phyloP scores from a whole-genome alignment of 2,888 invertebrate genomes.

The Omphaloscelis lunosa region DNA sequence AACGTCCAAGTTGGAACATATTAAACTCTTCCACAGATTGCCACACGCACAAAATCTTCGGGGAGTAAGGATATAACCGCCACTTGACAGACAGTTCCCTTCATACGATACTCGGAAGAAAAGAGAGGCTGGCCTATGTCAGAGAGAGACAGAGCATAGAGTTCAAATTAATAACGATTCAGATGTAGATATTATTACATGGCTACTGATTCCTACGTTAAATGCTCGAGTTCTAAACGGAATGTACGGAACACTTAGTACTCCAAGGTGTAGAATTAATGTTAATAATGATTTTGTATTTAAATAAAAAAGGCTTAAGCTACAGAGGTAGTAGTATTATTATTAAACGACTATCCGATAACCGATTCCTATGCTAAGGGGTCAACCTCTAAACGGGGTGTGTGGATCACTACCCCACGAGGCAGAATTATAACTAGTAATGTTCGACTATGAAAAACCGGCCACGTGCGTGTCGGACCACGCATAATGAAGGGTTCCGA shows the following conservation, averaged over 20 bases:
- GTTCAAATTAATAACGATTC: conserved; percentile 10
- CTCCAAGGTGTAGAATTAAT: not conserved
- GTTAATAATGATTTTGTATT: not conserved
- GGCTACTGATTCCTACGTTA: not conserved
- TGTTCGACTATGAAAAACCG: no score
- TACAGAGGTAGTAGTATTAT: no score
- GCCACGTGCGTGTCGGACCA: no score
- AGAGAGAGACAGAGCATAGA: not conserved
- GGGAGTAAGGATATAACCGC: conserved; percentile 1
- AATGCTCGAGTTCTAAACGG: not conserved
- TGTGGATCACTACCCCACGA: no score
- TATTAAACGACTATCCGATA: no score
- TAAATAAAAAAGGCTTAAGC: no score
- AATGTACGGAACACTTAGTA: not conserved
- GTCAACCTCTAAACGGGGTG: no score
- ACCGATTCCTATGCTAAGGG: no score
- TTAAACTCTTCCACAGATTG: conserved; percentile 17
- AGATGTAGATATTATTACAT: not conserved
- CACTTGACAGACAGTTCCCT: conserved; percentile 3
- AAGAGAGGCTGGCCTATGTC: not conserved
- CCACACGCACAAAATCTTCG: not conserved
- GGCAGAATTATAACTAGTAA: no score
- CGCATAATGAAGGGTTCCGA: no score
- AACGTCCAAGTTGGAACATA: conserved; percentile 1
- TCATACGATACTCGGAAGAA: not conserved